Conservation (phyloP, 2,797 vertebrate genomes). For the Sphenodon punctatus region DNA sequence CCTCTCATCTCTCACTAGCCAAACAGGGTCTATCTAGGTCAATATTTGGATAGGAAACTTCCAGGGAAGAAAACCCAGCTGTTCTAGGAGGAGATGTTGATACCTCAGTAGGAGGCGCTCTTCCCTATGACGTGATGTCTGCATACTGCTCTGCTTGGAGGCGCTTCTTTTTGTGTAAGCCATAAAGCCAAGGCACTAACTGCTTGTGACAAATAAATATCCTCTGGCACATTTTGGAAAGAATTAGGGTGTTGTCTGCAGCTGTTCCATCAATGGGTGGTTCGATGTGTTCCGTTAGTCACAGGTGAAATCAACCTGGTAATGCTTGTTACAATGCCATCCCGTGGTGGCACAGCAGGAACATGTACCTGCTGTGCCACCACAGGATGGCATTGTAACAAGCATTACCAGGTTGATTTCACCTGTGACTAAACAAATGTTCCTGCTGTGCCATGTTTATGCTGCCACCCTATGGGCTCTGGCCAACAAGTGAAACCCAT, state of each 20-base stretch:
- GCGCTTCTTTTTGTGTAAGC: fast-evolving
- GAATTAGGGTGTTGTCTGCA: background rate
- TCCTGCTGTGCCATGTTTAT: no score
- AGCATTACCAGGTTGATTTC: no score
- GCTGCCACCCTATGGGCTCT: no score
- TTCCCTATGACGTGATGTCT: background rate
- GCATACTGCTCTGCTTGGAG: background rate
- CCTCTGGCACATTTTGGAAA: background rate
- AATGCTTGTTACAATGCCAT: no score
- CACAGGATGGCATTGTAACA: no score
- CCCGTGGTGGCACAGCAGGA: no score
- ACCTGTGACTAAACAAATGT: no score
- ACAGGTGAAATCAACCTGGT: no score
- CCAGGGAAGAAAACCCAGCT: fast-evolving
- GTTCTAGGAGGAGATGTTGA: background rate
- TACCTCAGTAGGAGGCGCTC: background rate
- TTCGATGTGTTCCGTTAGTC: no score
- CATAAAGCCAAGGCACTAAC: background rate
- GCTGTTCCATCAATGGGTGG: no score
- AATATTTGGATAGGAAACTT: fast-evolving
- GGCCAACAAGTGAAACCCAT: no score
- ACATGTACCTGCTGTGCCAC: no score
- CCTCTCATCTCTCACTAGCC: fast-evolving
- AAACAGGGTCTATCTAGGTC: background rate
- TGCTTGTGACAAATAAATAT: background rate